Percentiles rank a stretch among this genome's conserved stretches.
phyloP scores from a whole-genome alignment of 2,888 invertebrate species.

The Euclidia mi region DNA sequence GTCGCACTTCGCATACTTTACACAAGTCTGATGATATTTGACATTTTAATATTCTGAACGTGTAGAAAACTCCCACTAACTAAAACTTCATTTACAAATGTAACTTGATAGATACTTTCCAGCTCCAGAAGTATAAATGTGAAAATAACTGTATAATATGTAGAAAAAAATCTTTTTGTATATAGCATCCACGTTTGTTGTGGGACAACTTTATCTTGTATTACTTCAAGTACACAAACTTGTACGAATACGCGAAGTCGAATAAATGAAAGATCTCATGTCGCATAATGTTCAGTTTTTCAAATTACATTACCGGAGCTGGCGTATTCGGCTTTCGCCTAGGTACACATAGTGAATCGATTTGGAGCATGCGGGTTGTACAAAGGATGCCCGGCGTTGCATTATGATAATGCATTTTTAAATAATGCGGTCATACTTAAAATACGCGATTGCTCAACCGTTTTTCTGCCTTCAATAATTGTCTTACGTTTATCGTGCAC shows the following conservation, averaged over 20 bases:
- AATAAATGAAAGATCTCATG: slow-evolving; percentile 40
- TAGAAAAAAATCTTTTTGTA: slow-evolving; percentile 29
- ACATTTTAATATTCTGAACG: not conserved
- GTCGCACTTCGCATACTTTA: not conserved
- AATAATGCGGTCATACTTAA: slow-evolving; percentile 52
- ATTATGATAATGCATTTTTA: slow-evolving; percentile 67
- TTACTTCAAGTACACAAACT: slow-evolving; percentile 40
- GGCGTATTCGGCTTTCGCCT: slow-evolving; percentile 31
- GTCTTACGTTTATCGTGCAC: slow-evolving; percentile 23
- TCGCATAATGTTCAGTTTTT: slow-evolving; percentile 54
- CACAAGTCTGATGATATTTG: not conserved
- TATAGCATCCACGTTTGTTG: slow-evolving; percentile 23
- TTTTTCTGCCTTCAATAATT: slow-evolving; percentile 25
- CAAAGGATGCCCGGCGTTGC: slow-evolving; percentile 62
- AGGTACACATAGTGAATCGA: slow-evolving; percentile 59
- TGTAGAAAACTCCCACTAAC: not conserved
- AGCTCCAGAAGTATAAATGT: slow-evolving; percentile 17
- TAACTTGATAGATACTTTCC: slow-evolving; percentile 20
- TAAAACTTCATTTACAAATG: slow-evolving; percentile 9
- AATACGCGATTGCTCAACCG: slow-evolving; percentile 29
- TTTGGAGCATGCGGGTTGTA: slow-evolving; percentile 62
- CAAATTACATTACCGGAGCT: slow-evolving; percentile 53
- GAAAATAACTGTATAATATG: slow-evolving; percentile 31
- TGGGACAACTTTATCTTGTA: slow-evolving; percentile 34
- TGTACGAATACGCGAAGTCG: slow-evolving; percentile 34